Conservation (phyloP, 2,888 invertebrate species). For the Myopa tessellatipennis region DNA sequence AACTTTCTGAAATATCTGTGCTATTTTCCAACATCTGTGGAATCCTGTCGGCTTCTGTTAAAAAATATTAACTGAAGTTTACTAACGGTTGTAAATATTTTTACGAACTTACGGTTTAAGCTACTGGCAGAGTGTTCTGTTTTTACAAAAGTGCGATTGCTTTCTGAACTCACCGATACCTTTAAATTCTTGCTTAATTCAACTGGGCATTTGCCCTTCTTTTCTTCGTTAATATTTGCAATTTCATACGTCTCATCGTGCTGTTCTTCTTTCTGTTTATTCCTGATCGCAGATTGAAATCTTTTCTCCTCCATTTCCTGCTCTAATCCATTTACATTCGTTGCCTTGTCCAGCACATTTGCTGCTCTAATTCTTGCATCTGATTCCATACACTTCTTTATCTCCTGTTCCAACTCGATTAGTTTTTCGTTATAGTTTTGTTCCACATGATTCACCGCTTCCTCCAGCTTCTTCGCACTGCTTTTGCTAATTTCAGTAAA, state of each 20-base stretch:
- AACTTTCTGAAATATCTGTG: conserved; percentile 58
- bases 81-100: not conserved
- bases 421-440: conserved; percentile 58
- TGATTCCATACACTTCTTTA: conserved; percentile 43
- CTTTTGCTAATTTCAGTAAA: conserved; percentile 58
- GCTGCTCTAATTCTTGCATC: not conserved
- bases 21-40: conserved; percentile 16
- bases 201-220: not conserved
- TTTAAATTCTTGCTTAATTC: not conserved
- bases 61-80: not conserved
- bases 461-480: conserved; percentile 56
- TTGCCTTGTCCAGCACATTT: not conserved
- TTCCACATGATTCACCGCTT: conserved; percentile 57
- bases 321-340: conserved; percentile 34
- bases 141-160: conserved; percentile 50
- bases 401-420: conserved; percentile 55
- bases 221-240: not conserved
- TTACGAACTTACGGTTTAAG: conserved; percentile 18
- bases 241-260: conserved; percentile 31
- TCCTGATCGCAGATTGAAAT: not conserved
- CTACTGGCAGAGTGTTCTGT: conserved; percentile 4
- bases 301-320: not conserved
- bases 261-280: not conserved
- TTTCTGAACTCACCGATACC: conserved; percentile 43
- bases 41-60: not conserved